Base-by-base conservation (phyloP, 1,140 invertebrate species). In the Marisa cornuarietis region DNA sequence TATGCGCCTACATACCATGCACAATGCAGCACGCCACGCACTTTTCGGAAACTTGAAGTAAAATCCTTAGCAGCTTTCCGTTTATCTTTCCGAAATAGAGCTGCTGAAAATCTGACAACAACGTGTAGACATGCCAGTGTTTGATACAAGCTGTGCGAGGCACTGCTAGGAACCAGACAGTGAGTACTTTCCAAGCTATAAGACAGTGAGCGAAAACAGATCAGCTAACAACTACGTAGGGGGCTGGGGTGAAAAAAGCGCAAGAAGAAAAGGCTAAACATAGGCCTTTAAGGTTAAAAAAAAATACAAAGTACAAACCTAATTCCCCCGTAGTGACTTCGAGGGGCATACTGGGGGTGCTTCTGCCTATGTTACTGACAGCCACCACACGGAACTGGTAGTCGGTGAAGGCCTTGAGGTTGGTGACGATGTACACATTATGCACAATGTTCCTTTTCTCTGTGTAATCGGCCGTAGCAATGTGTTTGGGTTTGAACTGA, bases 301-400 rank as follows among this genome's bases (percentile, higher is more conserved):
- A 42, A 77, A 52, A 74, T 79, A 52, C 9, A 26, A 79, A 42
- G 84, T 90, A 93, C 94, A 94, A 94, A 98, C 97, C 96, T 93
- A 96, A 96, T 94, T 98, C 97, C 88, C 97, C 96, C 71, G 97
- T 99, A 78, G 96, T 98, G 84, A 98, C 95, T 84, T 96, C 94
- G 24, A 95, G 95, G 0, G 97, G 94, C 42, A 94, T 92, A 85
- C 96, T 98, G 1, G 96, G 94, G 58, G 94, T 94, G 76, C 98
- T 96, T 83, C 96, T 93, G 62, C 98, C 98, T 85, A 98, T 95
- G 87, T 94, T 95, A 92, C 98, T 99, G 24, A 97, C 96, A 24
- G 97, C 97, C 82, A 97, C 95, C 79, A 99, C 96, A 90, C 95
- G 96, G 92, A 99, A 96, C 91, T 99, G 96, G 92, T 99, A 99